A percentile compares a stretch with the other conserved stretches of the same genome.
Conservation (phyloP, 2,797 vertebrate genomes). For the Acipenser ruthenus region DNA sequence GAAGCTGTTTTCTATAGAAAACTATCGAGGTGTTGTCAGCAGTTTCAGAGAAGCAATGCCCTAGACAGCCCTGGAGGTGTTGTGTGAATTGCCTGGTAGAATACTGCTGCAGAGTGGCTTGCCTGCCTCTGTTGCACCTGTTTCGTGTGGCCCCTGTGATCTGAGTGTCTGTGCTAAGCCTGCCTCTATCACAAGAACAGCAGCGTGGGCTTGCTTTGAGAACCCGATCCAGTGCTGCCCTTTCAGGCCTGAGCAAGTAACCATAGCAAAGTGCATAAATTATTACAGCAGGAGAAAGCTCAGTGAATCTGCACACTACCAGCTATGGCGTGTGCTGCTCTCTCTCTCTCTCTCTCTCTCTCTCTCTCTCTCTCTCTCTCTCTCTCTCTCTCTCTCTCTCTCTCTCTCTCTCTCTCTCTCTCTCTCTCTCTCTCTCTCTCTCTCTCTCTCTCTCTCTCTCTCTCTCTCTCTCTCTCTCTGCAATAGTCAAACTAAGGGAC, state of each 20-base stretch:
- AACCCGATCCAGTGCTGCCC: conserved; percentile 58
- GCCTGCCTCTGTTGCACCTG: background rate
- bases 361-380: background rate
- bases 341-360: background rate
- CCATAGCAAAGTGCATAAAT: conserved; percentile 65
- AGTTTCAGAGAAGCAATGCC: background rate
- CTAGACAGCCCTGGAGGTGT: background rate
- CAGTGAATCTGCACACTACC: background rate
- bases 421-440: background rate
- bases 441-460: background rate
- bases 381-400: background rate
- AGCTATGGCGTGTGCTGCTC: background rate
- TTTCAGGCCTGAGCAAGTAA: conserved; percentile 60
- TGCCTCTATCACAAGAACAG: background rate
- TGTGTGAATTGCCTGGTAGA: background rate
- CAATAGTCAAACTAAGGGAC: fast-evolving
- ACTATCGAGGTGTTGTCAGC: too few relatives aligned
- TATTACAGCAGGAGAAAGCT: conserved; percentile 36
- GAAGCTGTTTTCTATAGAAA: too few relatives aligned
- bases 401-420: background rate
- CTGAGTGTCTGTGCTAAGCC: background rate
- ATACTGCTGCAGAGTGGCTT: background rate
- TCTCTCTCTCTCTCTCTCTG: background rate
- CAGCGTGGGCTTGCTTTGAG: conserved; percentile 22
- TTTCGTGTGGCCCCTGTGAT: conserved; percentile 7